Evolutionary conservation across 92 coral and sea anemone genomes (phyloP).

Genomic region (Desmophyllum pertusum): DNA sequence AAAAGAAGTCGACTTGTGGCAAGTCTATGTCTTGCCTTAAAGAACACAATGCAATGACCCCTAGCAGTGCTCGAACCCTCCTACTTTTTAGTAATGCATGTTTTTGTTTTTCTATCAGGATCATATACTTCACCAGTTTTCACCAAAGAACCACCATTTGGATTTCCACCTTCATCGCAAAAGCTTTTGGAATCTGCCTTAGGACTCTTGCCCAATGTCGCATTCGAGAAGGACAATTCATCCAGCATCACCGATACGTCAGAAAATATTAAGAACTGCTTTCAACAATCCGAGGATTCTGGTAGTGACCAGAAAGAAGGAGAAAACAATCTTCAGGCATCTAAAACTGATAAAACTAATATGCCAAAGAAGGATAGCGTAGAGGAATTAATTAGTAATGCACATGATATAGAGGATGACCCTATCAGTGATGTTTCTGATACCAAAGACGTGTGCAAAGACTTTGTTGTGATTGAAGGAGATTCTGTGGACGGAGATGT

Average conservation of each 20-base stretch:
- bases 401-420: conserved; percentile 18
- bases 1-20: too few species aligned
- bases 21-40: background rate
- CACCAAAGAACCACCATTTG: conserved; percentile 81
- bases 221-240: conserved; percentile 10
- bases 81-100: background rate
- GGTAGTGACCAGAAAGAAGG: conserved; percentile 14
- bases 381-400: background rate
- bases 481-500: conserved; percentile 65
- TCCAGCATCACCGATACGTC: background rate
- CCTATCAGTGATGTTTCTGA: conserved; percentile 39
- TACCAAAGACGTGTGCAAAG: conserved; percentile 37
- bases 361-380: background rate
- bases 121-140: conserved; percentile 60
- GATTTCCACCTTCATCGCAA: conserved; percentile 84
- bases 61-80: background rate
- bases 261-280: conserved; percentile 14
- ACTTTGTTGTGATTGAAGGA: conserved; percentile 35
- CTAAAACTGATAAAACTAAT: background rate
- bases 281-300: conserved; percentile 7
- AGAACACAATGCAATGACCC: too few species aligned
- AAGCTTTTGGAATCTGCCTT: conserved; percentile 86
- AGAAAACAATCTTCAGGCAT: conserved; percentile 19
- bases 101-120: conserved; percentile 42
- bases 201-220: conserved; percentile 59